These are phyloP conservation scores for Ypsolopha sequella DNA, from an alignment of 2,888 invertebrate genomes.

Conservation along the genomic window DNA sequence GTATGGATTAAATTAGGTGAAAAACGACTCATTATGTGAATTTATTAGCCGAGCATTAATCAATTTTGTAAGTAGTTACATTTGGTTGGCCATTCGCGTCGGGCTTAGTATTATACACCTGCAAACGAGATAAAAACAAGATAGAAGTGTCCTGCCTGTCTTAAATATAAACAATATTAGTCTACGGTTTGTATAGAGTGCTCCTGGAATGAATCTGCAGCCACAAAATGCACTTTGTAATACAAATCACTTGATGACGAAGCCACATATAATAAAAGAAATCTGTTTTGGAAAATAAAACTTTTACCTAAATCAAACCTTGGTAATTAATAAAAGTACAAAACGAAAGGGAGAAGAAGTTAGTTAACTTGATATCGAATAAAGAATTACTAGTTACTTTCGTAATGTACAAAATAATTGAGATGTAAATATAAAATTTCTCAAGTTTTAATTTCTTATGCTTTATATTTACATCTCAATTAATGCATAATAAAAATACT, in stretches of 20 bases:
- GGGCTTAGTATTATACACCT: slow-evolving; percentile 72
- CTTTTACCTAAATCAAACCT: slow-evolving; percentile 3
- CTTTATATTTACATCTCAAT: no score
- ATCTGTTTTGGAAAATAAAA: slow-evolving; percentile 25
- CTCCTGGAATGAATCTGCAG: slow-evolving; percentile 34
- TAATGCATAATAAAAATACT: no score
- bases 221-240: slow-evolving; percentile 32
- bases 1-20: slow-evolving; percentile 61
- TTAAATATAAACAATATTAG: no score
- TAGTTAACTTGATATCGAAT: background rate
- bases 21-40: slow-evolving; percentile 50
- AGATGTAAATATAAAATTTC: no score
- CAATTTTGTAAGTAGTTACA: slow-evolving; percentile 59
- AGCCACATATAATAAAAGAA: slow-evolving; percentile 44
- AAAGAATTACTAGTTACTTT: no score
- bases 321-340: slow-evolving; percentile 5
- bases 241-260: slow-evolving; percentile 37
- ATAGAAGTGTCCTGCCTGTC: background rate
- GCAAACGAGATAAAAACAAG: slow-evolving; percentile 66
- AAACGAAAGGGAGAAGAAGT: slow-evolving; percentile 11
- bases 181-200: slow-evolving; percentile 23
- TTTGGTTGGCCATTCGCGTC: slow-evolving; percentile 70
- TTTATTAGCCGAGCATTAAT: slow-evolving; percentile 54
- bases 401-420: no score
- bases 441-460: no score